A percentile compares a stretch with the other conserved stretches of the same genome.
phyloP scores from a whole-genome alignment of 2,888 invertebrate genomes.

The Arctia plantaginis region DNA sequence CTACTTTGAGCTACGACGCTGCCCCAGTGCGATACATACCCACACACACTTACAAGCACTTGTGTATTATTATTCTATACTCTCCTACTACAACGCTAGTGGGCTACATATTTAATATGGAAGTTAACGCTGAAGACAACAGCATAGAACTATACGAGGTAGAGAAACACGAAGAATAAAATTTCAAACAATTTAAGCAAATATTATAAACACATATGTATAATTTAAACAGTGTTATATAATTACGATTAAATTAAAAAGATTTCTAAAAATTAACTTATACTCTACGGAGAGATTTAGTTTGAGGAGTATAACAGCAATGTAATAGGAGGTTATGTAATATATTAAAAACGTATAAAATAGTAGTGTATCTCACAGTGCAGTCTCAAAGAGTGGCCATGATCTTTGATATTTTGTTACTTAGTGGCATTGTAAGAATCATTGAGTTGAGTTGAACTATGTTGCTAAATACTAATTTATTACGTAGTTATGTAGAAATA shows the following conservation, averaged over 20 bases:
- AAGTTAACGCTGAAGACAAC: conserved; percentile 47
- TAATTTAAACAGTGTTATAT: neutral
- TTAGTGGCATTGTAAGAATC: neutral
- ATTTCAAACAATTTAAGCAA: conserved; percentile 15
- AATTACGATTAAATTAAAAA: neutral
- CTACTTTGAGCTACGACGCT: conserved; percentile 34
- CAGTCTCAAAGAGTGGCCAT: neutral
- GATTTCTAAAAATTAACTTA: neutral
- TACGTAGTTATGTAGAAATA: neutral
- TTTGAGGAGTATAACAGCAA: neutral
- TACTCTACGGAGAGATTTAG: neutral
- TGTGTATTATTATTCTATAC: conserved; percentile 14
- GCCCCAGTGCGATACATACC: conserved; percentile 15
- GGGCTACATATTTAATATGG: conserved; percentile 52
- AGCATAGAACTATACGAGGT: conserved; percentile 30
- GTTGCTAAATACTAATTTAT: neutral
- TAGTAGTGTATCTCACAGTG: neutral
- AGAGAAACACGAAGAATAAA: conserved; percentile 21
- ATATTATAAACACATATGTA: neutral
- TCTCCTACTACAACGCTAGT: conserved; percentile 33
- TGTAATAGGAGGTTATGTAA: neutral
- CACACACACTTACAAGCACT: conserved; percentile 21
- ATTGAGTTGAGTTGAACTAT: neutral
- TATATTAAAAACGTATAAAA: neutral
- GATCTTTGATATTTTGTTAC: neutral